Evolutionary conservation across 2,888 invertebrate genomes (phyloP), one percentile per base, ranked within the genome.

Genomic region (Limnephilus rhombicus): DNA sequence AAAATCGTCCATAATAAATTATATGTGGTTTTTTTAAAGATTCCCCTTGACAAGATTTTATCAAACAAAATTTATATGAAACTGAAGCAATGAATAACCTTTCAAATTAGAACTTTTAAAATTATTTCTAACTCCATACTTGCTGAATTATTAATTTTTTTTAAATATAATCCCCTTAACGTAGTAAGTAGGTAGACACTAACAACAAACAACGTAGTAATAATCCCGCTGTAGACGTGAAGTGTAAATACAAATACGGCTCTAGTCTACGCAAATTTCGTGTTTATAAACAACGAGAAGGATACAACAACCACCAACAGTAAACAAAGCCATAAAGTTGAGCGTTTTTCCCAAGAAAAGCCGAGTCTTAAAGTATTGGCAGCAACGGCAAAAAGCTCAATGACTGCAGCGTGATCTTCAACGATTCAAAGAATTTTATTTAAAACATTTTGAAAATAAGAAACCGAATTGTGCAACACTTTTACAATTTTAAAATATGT

Each of bases 311-410:
- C 29, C 4, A 82, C 34, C 82, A 31, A 82, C 34, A 31, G 82
- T 82, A 82, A 82, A 82, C 82, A 82, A 18, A 31, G 34, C 34
- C 34, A 82, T 82, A 82, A 82, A 82, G 13, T 34, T 82, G 82
- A 34, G 34, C 24, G 24, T 68, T 68, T 68, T 68, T 68, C 18
- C 34, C 18, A 31, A 82, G 82, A 34, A 31, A 82, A 82, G 18
- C 29, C 4, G 82, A 82, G 82, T 82, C 2, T 49, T 49, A 29
- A 31, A 82, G 15, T 34, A 68, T 68, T 68, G 68, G 24, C 68
- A 9, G 18, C 24, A 24, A 9, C 7, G 9, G 68, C 68, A 68
- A 68, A n/a, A 68, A 68, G 24, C 68, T 68, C 68, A 68, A 68
- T 68, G 68, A 68, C 68, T 68, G 24, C n/a, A 68, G 0, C 24